Conservation (phyloP, 2,113 vertebrate species). For the Gopherus flavomarginatus region DNA sequence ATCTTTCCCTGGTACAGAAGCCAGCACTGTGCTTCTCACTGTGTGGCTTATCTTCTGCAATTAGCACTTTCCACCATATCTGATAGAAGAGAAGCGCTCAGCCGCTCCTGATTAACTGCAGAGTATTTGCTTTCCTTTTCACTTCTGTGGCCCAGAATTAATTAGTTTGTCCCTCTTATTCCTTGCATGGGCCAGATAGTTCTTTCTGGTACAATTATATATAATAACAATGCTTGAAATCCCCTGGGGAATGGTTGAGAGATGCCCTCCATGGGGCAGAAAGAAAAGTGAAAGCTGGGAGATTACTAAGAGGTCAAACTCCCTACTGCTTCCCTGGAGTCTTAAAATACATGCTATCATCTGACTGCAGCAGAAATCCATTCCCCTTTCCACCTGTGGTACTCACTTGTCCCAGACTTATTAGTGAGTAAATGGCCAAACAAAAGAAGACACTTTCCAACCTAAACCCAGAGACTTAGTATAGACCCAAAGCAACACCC, state of each 20-base stretch:
- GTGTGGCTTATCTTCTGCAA: conserved; percentile 66
- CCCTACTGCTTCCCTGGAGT: conserved; percentile 30
- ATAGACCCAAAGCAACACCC: background rate
- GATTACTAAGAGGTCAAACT: conserved; percentile 57
- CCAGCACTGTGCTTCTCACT: conserved; percentile 33
- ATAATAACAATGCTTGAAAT: conserved; percentile 45
- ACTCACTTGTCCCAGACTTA: conserved; percentile 33
- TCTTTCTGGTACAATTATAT: conserved; percentile 58
- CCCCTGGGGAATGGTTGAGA: conserved; percentile 50
- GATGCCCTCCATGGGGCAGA: conserved; percentile 52
- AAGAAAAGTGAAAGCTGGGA: conserved; percentile 52
- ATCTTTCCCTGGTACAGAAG: conserved; percentile 38
- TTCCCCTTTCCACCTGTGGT: conserved; percentile 34
- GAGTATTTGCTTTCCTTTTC: conserved; percentile 66
- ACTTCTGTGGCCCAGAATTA: conserved; percentile 65
- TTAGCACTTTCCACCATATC: conserved; percentile 55
- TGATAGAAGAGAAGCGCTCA: conserved; percentile 48
- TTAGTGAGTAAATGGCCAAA: conserved; percentile 32
- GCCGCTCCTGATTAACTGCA: conserved; percentile 63
- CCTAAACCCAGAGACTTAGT: conserved; percentile 8
- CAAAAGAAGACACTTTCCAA: conserved; percentile 35
- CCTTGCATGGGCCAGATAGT: conserved; percentile 46
- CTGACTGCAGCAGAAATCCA: conserved; percentile 42
- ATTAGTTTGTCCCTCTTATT: conserved; percentile 67
- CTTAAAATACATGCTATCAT: conserved; percentile 56